A percentile compares a stretch with the other conserved stretches of the same genome.
Conservation (phyloP, 2,113 vertebrate genomes). For the Ciconia boyciana region DNA sequence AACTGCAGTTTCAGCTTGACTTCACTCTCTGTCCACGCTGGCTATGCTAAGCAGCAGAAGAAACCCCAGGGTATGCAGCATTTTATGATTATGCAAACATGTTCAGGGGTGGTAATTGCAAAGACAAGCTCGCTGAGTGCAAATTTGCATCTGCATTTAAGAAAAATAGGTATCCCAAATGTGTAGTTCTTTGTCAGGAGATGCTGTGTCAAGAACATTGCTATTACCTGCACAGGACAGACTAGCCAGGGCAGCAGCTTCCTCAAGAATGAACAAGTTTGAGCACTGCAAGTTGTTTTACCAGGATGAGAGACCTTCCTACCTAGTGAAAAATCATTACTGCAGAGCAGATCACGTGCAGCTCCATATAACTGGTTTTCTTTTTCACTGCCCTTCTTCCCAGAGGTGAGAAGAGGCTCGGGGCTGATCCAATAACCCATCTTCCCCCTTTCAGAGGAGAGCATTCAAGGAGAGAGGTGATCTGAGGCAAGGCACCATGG, state of each 20-base stretch:
- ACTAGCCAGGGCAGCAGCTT: background rate
- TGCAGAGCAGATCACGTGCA: background rate
- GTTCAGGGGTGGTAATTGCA: background rate
- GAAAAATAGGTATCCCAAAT: background rate
- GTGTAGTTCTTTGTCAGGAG: background rate
- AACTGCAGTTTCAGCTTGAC: background rate
- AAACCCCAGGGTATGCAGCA: background rate
- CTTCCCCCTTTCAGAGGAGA: background rate
- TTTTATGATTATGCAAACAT: background rate
- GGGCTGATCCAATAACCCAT: background rate
- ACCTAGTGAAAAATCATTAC: background rate
- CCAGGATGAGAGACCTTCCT: background rate
- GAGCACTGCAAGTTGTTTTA: background rate
- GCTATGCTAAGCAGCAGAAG: background rate
- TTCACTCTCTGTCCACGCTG: background rate
- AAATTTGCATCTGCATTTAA: background rate
- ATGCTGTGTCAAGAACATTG: background rate
- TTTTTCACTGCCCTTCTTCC: background rate
- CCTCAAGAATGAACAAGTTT: background rate
- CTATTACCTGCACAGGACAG: background rate
- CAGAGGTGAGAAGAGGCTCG: background rate
- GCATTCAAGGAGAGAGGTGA: conserved; percentile 7
- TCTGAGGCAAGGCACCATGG: background rate
- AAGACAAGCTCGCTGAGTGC: background rate
- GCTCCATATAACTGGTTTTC: background rate